Percentiles rank a stretch among this genome's conserved stretches.
Conservation (phyloP, 2,797 vertebrate genomes). For the Aeoliscus strigatus region DNA sequence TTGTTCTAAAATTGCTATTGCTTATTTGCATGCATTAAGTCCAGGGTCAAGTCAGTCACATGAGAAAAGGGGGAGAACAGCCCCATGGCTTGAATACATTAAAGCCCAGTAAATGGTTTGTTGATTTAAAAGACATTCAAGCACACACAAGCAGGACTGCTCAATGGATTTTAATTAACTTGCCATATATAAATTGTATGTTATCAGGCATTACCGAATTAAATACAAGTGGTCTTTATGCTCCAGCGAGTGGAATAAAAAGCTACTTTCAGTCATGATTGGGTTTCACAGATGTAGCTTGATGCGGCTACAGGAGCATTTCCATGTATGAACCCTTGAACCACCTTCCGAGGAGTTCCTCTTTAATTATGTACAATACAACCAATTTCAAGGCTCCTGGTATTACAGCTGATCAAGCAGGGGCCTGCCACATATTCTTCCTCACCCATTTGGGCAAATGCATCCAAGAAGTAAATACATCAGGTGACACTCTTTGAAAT, state of each 20-base stretch:
- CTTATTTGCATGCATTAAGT: conserved; percentile 73
- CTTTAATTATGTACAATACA: conserved; percentile 66
- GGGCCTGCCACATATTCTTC: conserved; percentile 49
- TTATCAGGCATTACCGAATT: conserved; percentile 72
- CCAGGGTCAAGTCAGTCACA: conserved; percentile 64
- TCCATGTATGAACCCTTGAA: conserved; percentile 23
- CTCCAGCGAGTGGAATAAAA: conserved; percentile 68
- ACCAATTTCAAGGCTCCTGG: conserved; percentile 49
- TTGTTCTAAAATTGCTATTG: conserved; percentile 45
- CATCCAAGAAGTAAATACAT: conserved; percentile 66
- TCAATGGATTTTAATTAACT: conserved; percentile 77
- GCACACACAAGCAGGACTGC: conserved; percentile 62
- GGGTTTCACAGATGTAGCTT: conserved; percentile 47
- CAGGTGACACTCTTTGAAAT: conserved; percentile 61
- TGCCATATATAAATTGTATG: conserved; percentile 75
- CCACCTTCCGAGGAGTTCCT: conserved; percentile 45
- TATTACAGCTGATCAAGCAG: conserved; percentile 59
- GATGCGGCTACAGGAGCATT: conserved; percentile 42
- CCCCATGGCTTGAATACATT: conserved; percentile 64
- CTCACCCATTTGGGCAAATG: conserved; percentile 62
- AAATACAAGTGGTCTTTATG: conserved; percentile 71
- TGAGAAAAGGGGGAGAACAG: conserved; percentile 45
- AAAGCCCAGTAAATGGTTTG: conserved; percentile 71
- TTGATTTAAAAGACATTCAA: conserved; percentile 73
- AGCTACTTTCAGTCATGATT: conserved; percentile 56